Evolutionary conservation across 2,797 vertebrate genomes (phyloP).

Genomic region (Picus viridis): DNA sequence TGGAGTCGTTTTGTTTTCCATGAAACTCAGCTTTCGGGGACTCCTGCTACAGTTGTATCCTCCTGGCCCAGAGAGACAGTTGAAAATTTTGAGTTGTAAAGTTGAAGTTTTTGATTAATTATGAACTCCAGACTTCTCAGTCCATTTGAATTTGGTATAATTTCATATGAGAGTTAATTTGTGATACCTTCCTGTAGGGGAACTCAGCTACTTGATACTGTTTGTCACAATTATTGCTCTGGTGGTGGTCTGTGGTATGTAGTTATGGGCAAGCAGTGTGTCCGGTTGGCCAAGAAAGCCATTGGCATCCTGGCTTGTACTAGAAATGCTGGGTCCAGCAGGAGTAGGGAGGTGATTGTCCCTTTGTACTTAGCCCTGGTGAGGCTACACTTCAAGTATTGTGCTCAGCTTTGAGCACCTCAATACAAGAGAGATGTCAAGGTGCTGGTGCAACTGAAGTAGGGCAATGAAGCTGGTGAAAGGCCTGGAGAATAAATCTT

Average conservation of each 20-base stretch:
- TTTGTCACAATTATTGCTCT: not conserved
- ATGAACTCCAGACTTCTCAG: not conserved
- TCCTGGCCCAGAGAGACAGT: not conserved
- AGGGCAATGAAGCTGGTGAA: no score
- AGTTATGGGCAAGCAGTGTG: not conserved
- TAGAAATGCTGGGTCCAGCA: no score
- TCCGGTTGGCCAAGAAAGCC: no score
- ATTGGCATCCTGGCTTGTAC: no score
- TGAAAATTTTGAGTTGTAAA: not conserved
- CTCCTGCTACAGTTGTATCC: not conserved
- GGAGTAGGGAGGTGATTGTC: no score
- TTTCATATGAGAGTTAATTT: not conserved
- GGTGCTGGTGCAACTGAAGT: no score
- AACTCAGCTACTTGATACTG: not conserved
- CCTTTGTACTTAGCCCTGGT: no score
- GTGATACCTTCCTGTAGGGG: not conserved
- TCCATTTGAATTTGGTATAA: not conserved
- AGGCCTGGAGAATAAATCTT: no score
- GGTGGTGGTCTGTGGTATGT: not conserved
- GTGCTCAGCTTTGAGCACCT: no score
- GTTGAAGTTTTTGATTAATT: not conserved
- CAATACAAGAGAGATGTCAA: no score
- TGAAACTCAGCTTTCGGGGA: not conserved
- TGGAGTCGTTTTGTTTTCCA: not conserved
- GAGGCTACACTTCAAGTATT: no score